Base-by-base conservation (phyloP, 2,113 vertebrate species). In the Cathartes aura region DNA sequence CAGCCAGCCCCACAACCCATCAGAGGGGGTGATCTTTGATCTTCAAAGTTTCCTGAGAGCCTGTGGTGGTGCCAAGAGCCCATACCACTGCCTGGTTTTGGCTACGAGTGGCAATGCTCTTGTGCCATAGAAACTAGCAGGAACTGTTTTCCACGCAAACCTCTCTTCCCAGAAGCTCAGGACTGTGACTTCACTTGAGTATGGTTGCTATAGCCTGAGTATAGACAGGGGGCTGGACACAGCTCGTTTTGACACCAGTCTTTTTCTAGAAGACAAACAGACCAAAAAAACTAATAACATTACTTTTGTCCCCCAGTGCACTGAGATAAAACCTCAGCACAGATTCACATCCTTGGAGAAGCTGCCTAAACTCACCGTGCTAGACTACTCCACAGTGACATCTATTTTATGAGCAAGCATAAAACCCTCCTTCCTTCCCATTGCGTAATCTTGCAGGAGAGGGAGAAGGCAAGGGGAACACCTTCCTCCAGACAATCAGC, bases 401-500 rank as follows among this genome's bases (percentile, higher is more conserved):
- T 59, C 70, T 82, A 56, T 48, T 96, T 82, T 76, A 82, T 32
- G 9, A 95, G 22, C 32, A 79, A 84, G 68, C 21, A 79, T 84
- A 56, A 92, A 96, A 24, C 12, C 9, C 15, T 66, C 17, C 48
- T 66, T 80, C 56, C 62, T 90, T 87, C 22, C 70, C 20, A 27
- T 36, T 89, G 34, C n/a, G 43, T 50, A 94, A 30, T 79, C 23
- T 78, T 45, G 27, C 55, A 92, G 15, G 36, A 83, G 47, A 63
- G 43, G 47, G 30, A 53, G 72, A 87, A 86, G 16, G 27, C 82
- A 81, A 86, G 38, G 24, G 64, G 48, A 92, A 94, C n/a, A 91
- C 74, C 42, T 93, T 92, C 58, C 58, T 64, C n/a, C 36, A 91
- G 59, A 95, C 55, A 94, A 96, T 93, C 94, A 95, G 89, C 87